Evolutionary conservation across 2,797 vertebrate species (phyloP), one percentile per base, ranked within the genome.

Genomic region (Danio choprae): DNA sequence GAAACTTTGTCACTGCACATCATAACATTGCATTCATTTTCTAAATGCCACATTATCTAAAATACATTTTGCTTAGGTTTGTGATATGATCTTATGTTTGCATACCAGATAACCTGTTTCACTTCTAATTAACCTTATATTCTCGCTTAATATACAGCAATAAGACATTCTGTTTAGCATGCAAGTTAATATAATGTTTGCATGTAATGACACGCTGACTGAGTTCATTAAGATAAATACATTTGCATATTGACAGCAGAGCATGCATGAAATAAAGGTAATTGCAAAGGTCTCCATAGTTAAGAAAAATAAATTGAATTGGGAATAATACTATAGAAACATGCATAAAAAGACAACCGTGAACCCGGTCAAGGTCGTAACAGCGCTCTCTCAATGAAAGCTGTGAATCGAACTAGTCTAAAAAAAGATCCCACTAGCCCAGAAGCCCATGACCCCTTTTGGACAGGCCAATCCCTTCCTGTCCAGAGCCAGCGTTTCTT

Each of bases 161-260:
- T 18, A 51, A 62, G 10, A 59, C 22, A 50, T 78, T 48, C 1
- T 51, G 29, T 70, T 50, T 18, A 22, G 56, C 44, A 51, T 50
- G 43, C n/a, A 62, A 78, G 36, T 50, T 70, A 20, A 51, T 56
- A 22, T 8, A 18, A 12, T 51, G 29, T 22, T 50, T 51, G 73
- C 38, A 69, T 48, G 43, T 22, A 70, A 62, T 62, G 18, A 51
- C 36, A 79, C 10, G 13, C 67, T 62, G 6, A 41, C 13, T 51
- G 44, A 18, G 67, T 62, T 62, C 29, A 70, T 79, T 70, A 13
- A 51, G 4, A 51, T 22, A 62, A 70, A 70, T 13, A 51, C 29
- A 70, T 43, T 50, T 62, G 67, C 67, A 62, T 43, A 60, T 53
- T 79, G 56, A 79, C 29, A 70, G 65, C 65, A 41, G 29, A 40